These are phyloP conservation scores for Bovichtus variegatus DNA, from an alignment of 2,797 vertebrate species.

Conservation along the genomic window DNA sequence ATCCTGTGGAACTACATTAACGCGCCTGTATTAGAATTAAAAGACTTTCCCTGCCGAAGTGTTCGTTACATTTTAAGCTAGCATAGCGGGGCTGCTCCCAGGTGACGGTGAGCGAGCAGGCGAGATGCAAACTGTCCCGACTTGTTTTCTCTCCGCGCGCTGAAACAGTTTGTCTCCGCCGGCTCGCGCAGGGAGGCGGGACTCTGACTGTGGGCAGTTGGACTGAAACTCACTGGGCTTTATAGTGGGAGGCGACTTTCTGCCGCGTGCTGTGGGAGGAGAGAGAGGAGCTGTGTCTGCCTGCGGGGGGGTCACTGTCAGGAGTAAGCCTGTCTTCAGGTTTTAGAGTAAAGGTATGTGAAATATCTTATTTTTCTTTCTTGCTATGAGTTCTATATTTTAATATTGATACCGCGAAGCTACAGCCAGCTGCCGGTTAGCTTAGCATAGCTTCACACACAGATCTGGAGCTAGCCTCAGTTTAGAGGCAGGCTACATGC, in stretches of 20 bases:
- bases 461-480: neutral
- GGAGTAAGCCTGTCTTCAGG: too few relatives aligned
- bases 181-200: neutral
- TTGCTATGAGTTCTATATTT: neutral
- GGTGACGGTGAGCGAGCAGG: neutral
- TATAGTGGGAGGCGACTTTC: constrained; percentile 45
- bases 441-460: neutral
- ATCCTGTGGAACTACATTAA: constrained; percentile 38
- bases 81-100: neutral
- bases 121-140: neutral
- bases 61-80: constrained; percentile 19
- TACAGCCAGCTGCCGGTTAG: neutral
- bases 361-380: neutral
- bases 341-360: neutral
- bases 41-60: neutral
- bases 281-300: constrained; percentile 19
- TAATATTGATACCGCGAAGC: neutral
- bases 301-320: too few relatives aligned
- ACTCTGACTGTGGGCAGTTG: neutral
- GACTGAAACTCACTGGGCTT: neutral
- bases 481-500: neutral
- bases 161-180: neutral
- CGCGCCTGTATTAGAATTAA: constrained; percentile 18
- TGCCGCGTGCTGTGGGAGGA: constrained; percentile 4
- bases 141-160: neutral